Conservation (phyloP, 2,113 vertebrate genomes). For the Strix uralensis region DNA sequence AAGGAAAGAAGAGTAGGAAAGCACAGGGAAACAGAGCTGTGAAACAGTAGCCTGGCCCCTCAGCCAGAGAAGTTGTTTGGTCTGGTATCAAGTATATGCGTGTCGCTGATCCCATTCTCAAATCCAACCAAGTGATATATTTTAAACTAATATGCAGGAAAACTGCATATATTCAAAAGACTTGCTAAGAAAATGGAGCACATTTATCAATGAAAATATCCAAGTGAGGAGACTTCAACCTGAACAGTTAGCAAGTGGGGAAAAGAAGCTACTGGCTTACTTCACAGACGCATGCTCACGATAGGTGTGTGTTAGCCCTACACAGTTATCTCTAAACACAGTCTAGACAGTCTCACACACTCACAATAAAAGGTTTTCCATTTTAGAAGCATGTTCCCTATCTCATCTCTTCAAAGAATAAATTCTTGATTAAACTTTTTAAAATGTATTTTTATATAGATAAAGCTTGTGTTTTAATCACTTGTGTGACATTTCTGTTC, state of each 20-base stretch:
- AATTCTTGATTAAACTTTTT: not conserved
- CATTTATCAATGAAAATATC: not conserved
- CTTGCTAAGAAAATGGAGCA: not conserved
- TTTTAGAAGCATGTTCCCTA: not conserved
- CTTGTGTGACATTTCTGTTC: not conserved
- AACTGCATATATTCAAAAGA: not conserved
- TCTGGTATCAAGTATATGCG: not conserved
- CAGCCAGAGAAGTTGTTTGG: not conserved
- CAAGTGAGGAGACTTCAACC: not conserved
- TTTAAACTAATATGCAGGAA: not conserved
- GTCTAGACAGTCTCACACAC: not conserved
- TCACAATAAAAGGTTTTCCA: not conserved
- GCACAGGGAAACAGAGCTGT: not conserved
- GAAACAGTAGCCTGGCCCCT: not conserved
- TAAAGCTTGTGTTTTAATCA: not conserved
- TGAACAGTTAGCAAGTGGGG: not conserved
- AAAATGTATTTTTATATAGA: not conserved
- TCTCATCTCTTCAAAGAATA: not conserved
- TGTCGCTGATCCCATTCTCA: not conserved
- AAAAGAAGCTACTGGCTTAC: not conserved
- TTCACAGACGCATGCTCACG: not conserved
- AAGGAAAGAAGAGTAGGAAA: not conserved
- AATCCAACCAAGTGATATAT: not conserved
- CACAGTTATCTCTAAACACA: not conserved
- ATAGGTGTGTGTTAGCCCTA: not conserved